Conservation (phyloP, 2,797 vertebrate species). For the Lepus oiostolus region DNA sequence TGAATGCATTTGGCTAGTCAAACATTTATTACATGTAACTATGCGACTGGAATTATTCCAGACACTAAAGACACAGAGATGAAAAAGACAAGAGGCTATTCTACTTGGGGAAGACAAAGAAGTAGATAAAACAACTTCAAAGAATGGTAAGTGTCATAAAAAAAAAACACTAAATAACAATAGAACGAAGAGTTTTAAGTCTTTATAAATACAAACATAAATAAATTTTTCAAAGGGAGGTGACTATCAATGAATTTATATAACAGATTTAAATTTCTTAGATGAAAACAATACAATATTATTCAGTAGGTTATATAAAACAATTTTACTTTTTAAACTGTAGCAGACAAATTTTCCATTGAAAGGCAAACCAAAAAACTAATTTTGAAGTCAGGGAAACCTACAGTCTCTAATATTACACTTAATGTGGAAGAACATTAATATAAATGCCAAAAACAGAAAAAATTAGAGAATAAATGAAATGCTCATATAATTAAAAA, state of each 20-base stretch:
- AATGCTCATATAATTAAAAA: neutral
- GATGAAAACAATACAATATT: neutral
- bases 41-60: neutral
- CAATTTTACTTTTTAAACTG: slow-evolving; percentile 26
- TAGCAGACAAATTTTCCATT: neutral
- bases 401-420: neutral
- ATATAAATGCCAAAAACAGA: neutral
- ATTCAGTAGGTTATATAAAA: neutral
- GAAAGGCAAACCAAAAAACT: slow-evolving; percentile 16
- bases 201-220: slow-evolving; percentile 29
- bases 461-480: neutral
- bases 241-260: neutral
- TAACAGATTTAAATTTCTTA: slow-evolving; percentile 1
- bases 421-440: slow-evolving; percentile 1
- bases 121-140: neutral
- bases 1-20: neutral
- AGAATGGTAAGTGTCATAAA: neutral
- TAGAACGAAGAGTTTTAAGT: neutral
- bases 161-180: neutral
- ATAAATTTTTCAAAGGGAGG: neutral
- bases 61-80: neutral
- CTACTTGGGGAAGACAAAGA: neutral
- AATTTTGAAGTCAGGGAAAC: neutral
- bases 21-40: neutral
- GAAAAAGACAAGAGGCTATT: neutral